Evolutionary conservation across 2,797 vertebrate species (phyloP), one percentile per base, ranked within the genome.

Genomic region (Sebastes kiyomatsui): DNA sequence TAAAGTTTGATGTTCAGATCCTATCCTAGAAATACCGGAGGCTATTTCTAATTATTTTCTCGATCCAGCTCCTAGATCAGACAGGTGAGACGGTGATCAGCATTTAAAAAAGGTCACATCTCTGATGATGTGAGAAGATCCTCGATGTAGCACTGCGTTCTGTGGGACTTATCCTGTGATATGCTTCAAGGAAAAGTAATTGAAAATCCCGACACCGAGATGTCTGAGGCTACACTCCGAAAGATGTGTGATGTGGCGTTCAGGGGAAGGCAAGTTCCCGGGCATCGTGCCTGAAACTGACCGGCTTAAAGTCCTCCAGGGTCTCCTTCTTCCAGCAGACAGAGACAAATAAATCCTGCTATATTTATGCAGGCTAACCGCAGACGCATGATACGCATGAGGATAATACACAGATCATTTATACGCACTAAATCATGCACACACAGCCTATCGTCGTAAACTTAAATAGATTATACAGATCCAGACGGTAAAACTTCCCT

Each of bases 331-430:
- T 74, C 66, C 42, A 80, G 30, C 33, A 78, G 59, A 75, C 32
- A 23, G 58, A 76, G 60, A 60, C 25, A 42, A 81, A 88, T 77
- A 75, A 61, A 81, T 83, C 54, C 35, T 72, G 61, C 67, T 60
- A 23, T 75, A 62, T 76, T 76, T 67, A 65, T 23, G 49, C 59
- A 67, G 70, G 42, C 73, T 70, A 56, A 74, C 16, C 1, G 3
- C 75, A 71, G 76, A 80, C 55, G n/a, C 80, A 67, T 62, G 60
- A 82, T 70, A 49, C 46, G 49, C 27, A 72, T 82, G 70, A 60
- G 42, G 81, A 85, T 28, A 69, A 83, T 60, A 81, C 74, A 79
- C 61, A 42, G 38, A 75, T 82, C 49, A 75, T 82, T 79, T 75
- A 60, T 60, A 79, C 67, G 67, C 42, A 61, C 49, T 67, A 59